Conservation (phyloP, 2,797 vertebrate species). For the Acipenser oxyrinchus region DNA sequence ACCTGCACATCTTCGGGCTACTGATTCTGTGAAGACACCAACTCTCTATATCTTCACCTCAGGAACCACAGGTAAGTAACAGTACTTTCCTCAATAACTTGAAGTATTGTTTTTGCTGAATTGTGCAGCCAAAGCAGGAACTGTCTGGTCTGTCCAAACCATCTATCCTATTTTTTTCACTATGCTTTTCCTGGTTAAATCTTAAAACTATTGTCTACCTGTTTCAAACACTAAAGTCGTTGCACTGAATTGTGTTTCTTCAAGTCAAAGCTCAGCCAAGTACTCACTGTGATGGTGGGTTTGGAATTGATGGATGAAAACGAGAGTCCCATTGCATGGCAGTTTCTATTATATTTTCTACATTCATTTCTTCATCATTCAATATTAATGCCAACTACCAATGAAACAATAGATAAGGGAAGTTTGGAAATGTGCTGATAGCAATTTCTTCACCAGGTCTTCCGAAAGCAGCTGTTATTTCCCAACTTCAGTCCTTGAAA, state of each 20-base stretch:
- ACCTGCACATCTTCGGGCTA: constrained; percentile 46
- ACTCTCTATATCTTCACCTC: constrained; percentile 89
- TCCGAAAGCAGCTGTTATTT: constrained; percentile 82
- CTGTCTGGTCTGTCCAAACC: neutral
- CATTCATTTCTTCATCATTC: neutral
- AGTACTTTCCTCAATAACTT: neutral
- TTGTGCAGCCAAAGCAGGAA: neutral
- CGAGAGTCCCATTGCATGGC: neutral
- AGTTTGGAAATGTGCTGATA: neutral
- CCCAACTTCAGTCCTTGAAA: constrained; percentile 75
- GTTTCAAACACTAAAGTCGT: neutral
- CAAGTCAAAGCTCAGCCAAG: no score
- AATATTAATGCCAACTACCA: no score
- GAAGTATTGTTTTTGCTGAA: neutral
- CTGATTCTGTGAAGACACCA: constrained; percentile 52
- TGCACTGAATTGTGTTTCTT: neutral
- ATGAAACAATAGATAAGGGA: neutral
- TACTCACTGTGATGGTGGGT: no score
- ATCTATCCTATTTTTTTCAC: no score
- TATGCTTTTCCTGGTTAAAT: no score
- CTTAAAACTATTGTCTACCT: neutral
- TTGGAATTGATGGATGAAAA: neutral
- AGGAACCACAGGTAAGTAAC: constrained; percentile 78
- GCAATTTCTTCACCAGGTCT: constrained; percentile 55
- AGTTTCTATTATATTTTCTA: neutral